Evolutionary conservation across 2,888 invertebrate species (phyloP), one percentile per base, ranked within the genome.

Genomic region (Coleophora flavipennella): DNA sequence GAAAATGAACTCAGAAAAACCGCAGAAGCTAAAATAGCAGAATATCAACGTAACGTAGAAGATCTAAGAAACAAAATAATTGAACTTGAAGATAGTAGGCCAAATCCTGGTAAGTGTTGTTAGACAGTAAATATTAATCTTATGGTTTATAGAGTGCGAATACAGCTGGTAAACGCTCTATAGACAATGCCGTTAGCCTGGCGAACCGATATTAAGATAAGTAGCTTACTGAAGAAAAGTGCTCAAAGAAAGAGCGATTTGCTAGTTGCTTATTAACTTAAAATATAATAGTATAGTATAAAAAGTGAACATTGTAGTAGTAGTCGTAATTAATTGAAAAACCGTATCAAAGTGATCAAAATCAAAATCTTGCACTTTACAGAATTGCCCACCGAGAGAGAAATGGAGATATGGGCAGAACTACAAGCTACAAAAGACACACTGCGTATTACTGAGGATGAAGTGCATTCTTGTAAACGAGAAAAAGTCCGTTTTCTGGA

Each of bases 401-500:
- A 84, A 61, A 75, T 83, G 64, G 76, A 78, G 47, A 50, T 83
- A 39, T 74, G 75, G 74, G 72, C 83, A 13, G 80, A 84, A 45
- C 46, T 84, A 36, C 74, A 80, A 54, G 72, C 80, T 12, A 74
- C 74, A n/a, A 84, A 83, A 56, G 80, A 81, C 27, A 67, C 67
- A 29, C 61, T 84, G 36, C 67, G 71, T n/a, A 40, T 65, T 32
- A 64, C 72, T 9, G 84, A 84, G 55, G 83, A 84, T 1, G 83
- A 84, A 59, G 61, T 84, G 13, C 59, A 57, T 11, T 52, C 67
- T 25, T 72, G 67, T 51, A 83, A 74, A 62, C 57, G 65, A 43
- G 84, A 84, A 42, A 84, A 84, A 73, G 56, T 74, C 33, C 63
- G 69, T 41, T 84, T 83, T 57, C 55, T 84, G 59, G 84, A 84